phyloP scores from a whole-genome alignment of 2,888 invertebrate genomes.

The Troides helena region DNA sequence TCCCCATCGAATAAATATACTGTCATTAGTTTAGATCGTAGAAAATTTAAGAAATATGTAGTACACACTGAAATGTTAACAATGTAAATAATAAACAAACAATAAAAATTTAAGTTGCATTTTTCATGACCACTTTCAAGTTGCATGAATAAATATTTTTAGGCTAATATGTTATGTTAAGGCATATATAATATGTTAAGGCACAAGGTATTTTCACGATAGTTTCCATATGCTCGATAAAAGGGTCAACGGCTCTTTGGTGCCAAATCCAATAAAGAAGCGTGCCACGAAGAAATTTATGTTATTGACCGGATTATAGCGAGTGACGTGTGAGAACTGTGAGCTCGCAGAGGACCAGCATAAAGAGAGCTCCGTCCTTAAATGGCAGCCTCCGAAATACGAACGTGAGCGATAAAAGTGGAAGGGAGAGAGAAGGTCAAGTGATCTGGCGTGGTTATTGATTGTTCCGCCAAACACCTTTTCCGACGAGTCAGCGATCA shows the following conservation, averaged over 20 bases:
- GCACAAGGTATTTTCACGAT: slow-evolving; percentile 1
- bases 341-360: slow-evolving; percentile 49
- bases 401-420: slow-evolving; percentile 39
- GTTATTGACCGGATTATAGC: slow-evolving; percentile 75
- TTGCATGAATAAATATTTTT: not conserved
- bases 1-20: too few species aligned
- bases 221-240: slow-evolving; percentile 21
- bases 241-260: slow-evolving; percentile 61
- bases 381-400: slow-evolving; percentile 39
- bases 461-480: slow-evolving; percentile 72
- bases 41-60: too few species aligned
- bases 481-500: slow-evolving; percentile 68
- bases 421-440: slow-evolving; percentile 51
- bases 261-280: slow-evolving; percentile 74
- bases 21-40: too few species aligned
- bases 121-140: not conserved
- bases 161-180: too few species aligned
- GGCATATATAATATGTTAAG: not conserved
- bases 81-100: too few species aligned
- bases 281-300: slow-evolving; percentile 72
- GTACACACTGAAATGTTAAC: too few species aligned
- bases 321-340: slow-evolving; percentile 66
- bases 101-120: not conserved
- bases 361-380: slow-evolving; percentile 47
- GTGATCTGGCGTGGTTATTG: slow-evolving; percentile 60